Evolutionary conservation across 2,888 invertebrate genomes (phyloP), one percentile per base, ranked within the genome.

Genomic region (Drosophila picticornis): DNA sequence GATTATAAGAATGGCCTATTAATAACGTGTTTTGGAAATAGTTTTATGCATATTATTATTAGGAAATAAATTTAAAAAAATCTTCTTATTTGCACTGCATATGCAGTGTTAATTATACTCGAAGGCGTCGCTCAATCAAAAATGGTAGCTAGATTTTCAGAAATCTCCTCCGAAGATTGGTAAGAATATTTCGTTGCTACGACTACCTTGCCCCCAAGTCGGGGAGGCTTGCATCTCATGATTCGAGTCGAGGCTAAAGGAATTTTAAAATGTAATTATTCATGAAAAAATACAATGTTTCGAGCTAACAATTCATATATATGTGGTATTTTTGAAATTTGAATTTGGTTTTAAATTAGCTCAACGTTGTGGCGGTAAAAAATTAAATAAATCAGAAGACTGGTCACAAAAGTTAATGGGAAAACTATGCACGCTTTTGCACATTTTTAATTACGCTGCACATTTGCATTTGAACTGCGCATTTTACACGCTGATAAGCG

Each of bases 401-500:
- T 10, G 32, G 50, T 57, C 48, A 58, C 56, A 68, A 65, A 68
- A 67, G 62, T 62, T 60, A 68, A 64, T 65, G 66, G 40, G 48
- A 46, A 60, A 67, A 58, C 78, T 68, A 66, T 78, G 69, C 65
- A 69, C 55, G 75, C 70, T 66, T 75, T 73, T 80, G 88, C 90
- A 84, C 88, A 87, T 79, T 88, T 90, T 90, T 88, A 88, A 88
- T 88, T 88, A 87, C 90, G 80, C 82, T 90, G 87, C 82, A 75
- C 77, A 89, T 88, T 89, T 88, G 89, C 90, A 89, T 89, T 89
- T 89, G 88, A 90, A 90, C 87, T 87, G 88, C 84, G 83, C 81
- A 89, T 87, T 88, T 88, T 80, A 84, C 88, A 90, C 90, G 83
- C 88, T 89, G 90, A 91, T 80, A 81, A 77, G 77, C 80, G 65